Evolutionary conservation across 2,888 invertebrate species (phyloP), one percentile per base, ranked within the genome.

Genomic region (Netelia inedita): DNA sequence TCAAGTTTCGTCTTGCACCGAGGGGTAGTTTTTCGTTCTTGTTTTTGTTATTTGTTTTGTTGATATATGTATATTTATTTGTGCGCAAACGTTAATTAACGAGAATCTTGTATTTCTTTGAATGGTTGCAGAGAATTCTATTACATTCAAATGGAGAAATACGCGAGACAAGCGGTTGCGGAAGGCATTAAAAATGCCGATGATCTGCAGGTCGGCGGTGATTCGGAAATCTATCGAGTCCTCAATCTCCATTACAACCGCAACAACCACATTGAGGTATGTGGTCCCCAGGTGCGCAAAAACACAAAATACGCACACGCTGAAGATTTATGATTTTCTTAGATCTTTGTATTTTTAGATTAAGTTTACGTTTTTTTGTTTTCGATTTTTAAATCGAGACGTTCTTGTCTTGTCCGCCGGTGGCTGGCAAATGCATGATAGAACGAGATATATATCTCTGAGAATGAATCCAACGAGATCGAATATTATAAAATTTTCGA

Each of bases 81-180:
- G 16, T 35, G 21, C n/a, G 10, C 14, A 14, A 72, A 46, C 50
- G 53, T 19, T 72, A 68, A 79, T 35, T 43, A 55, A 59, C 68
- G 50, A 1, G 46, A 66, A 76, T 35, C 55, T 82, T 76, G 43
- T 53, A 69, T 79, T 74, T 63, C 3, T 53, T 69, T 46, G 69
- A 72, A n/a, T 83, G 63, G 9, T 95, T 95, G 71, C 96, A 99
- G 99, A 95, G 99, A 99, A 95, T 99, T 99, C 96, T 99, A 98
- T 96, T 99, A 99, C 95, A 99, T 99, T 94, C 99, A 99, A 95
- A 99, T 99, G 99, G 99, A 99, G 95, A 99, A 99, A 95, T 99
- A 99, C 95, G 99, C 99, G 87, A 96, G 99, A 90, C 99, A 99
- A 94, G 98, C 99, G 69, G 97, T 99, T 91, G 98, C 98, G 90